Evolutionary conservation across 2,113 vertebrate species (phyloP).

Genomic region (Hylia prasina): DNA sequence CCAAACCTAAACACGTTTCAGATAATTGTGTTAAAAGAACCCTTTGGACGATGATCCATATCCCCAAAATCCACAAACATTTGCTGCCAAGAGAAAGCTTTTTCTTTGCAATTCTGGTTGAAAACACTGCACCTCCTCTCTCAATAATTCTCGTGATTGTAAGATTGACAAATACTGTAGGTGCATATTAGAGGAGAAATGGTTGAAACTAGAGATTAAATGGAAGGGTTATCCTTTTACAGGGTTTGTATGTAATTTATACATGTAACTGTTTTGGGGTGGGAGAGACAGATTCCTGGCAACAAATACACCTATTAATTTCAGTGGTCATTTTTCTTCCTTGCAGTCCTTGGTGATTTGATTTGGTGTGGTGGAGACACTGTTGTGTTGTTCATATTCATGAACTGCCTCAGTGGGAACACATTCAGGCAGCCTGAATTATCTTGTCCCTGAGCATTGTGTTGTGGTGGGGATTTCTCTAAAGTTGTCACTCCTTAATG

Average conservation of each 20-base stretch:
- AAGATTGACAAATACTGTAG: background rate
- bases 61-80: background rate
- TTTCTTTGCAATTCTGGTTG: background rate
- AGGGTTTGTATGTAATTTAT: background rate
- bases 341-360: background rate
- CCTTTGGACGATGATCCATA: background rate
- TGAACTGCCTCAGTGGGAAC: background rate
- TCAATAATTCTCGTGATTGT: fast-evolving
- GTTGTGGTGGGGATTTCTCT: background rate
- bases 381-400: background rate
- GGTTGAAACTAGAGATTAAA: background rate
- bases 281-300: background rate
- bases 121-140: background rate
- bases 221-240: background rate
- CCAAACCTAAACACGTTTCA: background rate
- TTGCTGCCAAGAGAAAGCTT: background rate
- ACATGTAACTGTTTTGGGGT: background rate
- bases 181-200: background rate
- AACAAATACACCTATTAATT: background rate
- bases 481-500: background rate
- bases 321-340: background rate
- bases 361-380: background rate
- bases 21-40: background rate
- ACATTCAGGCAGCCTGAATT: background rate
- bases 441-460: background rate